Evolutionary conservation across 1,140 invertebrate species (phyloP), one percentile per base, ranked within the genome.

Genomic region (Dendrolimus kikuchii): DNA sequence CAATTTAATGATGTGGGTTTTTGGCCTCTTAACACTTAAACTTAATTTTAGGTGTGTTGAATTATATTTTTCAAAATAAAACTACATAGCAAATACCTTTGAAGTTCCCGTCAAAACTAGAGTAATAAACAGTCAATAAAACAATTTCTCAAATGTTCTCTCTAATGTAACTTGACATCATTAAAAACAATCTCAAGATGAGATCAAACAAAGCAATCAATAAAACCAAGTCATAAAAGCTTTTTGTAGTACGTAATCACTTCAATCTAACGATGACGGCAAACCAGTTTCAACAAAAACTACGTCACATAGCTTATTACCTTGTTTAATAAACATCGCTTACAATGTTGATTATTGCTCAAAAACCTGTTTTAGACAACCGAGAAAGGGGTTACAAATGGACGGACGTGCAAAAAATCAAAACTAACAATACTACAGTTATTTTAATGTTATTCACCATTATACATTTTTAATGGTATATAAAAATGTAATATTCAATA

Each of bases 261-360:
- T 23, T 23, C 23, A 23, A 23, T 23, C 23, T 23, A 23, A 23
- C 23, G 23, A 23, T 23, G 23, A 23, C 23, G 3, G 23, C 38
- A 44, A 74, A 78, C 69, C 56, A 61, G 71, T 74, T 71, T 59
- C n/a, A 59, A 46, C 55, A 63, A 68, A 72, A 57, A 58, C 46
- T 48, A 39, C 36, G 51, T 49, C 55, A 60, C 59, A 68, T 68
- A 64, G 66, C 68, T 79, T 78, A 81, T 82, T 82, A 77, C 68
- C 74, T 77, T 81, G 80, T 82, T 81, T 81, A 81, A 83, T 85
- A 85, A 85, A 84, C 72, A 80, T 80, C 68, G 77, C 77, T 23
- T 81, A 85, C 81, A 81, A 62, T 77, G 78, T 82, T 76, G 74
- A 76, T 82, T 74, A 74, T 69, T 67, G 46, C 56, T 23, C 48